These are phyloP conservation scores for Palythoa caribaeorum DNA, from an alignment of 92 coral and sea anemone genomes.

Conservation along the genomic window DNA sequence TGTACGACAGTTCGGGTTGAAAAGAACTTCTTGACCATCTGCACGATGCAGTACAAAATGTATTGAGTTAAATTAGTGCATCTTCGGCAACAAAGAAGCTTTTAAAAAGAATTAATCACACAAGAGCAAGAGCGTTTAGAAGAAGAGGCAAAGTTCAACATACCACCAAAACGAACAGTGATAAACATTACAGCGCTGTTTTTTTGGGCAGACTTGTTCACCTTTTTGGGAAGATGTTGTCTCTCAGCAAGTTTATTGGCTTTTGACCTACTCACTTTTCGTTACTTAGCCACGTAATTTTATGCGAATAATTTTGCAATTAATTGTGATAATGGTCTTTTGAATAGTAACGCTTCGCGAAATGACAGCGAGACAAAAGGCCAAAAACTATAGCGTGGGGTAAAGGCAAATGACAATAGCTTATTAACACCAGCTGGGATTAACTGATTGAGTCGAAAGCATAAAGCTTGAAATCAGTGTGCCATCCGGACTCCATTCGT, in stretches of 20 bases:
- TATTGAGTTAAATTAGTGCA: not conserved
- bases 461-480: not conserved
- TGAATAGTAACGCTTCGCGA: not conserved
- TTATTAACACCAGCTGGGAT: not conserved
- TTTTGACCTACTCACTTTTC: not conserved
- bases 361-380: constrained; percentile 33
- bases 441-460: not conserved
- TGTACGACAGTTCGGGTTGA: constrained; percentile 93
- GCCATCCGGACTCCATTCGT: not conserved
- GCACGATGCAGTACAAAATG: not conserved
- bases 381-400: not conserved
- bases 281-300: constrained; percentile 15
- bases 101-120: not conserved
- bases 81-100: not conserved
- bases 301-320: constrained; percentile 15
- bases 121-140: not conserved
- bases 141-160: constrained; percentile 8
- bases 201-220: not conserved
- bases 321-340: constrained; percentile 24
- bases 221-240: not conserved
- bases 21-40: constrained; percentile 88
- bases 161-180: constrained; percentile 95
- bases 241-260: too few species aligned
- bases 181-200: constrained; percentile 72
- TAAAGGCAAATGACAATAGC: not conserved